Percentiles rank a stretch among this genome's conserved stretches.
Evolutionary conservation across 2,113 vertebrate species (phyloP).

Genomic region (Lasiurus cinereus): DNA sequence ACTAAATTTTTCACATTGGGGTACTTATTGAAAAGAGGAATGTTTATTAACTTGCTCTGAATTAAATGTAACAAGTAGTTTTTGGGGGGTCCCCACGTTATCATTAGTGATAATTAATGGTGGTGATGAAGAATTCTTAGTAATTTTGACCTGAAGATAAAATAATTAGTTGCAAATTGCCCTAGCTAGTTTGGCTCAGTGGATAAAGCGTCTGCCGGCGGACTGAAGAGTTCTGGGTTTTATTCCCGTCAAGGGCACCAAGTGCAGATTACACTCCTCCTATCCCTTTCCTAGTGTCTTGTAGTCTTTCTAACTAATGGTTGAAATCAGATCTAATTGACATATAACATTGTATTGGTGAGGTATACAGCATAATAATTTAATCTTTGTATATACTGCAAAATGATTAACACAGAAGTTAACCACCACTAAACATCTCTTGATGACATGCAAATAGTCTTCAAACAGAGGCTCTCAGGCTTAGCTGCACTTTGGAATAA

Average conservation of each 20-base stretch:
- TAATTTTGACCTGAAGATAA: constrained; percentile 49
- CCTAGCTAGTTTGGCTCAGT: too few species aligned
- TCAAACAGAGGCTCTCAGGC: background rate
- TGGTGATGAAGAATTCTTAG: constrained; percentile 60
- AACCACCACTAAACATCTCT: background rate
- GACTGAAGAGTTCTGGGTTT: too few species aligned
- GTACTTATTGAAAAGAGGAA: constrained; percentile 67
- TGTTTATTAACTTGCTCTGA: constrained; percentile 70
- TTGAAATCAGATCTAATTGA: constrained; percentile 14
- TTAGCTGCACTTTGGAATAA: background rate
- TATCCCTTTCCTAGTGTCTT: background rate
- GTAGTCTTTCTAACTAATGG: background rate
- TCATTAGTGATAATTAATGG: constrained; percentile 74
- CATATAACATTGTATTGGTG: background rate
- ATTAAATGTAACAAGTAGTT: constrained; percentile 66
- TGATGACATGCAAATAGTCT: background rate
- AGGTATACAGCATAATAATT: background rate
- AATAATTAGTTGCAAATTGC: constrained; percentile 44
- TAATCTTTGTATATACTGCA: background rate
- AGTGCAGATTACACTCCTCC: background rate
- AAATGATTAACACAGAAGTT: background rate
- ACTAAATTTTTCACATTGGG: constrained; percentile 65
- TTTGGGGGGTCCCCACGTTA: constrained; percentile 1
- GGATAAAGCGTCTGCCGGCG: too few species aligned
- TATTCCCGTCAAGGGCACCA: background rate